phyloP scores from a whole-genome alignment of 2,113 vertebrate species.

The Stomatorhinus ivindoensis region DNA sequence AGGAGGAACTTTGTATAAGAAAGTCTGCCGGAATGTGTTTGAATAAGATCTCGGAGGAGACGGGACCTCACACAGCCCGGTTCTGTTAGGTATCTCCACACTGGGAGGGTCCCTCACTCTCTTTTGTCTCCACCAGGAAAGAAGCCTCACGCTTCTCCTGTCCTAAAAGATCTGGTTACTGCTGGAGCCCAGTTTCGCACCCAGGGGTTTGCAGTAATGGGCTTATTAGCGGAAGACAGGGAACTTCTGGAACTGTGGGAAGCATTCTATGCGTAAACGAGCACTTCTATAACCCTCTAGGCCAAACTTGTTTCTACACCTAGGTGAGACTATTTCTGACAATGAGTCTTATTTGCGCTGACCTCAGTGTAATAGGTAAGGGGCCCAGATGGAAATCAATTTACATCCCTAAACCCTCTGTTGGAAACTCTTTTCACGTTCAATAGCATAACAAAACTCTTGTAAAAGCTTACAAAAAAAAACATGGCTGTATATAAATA shows the following conservation, averaged over 20 bases:
- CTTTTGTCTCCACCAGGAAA: not conserved
- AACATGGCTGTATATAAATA: not conserved
- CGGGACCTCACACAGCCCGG: not conserved
- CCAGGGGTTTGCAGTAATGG: not conserved
- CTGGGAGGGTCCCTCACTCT: not conserved
- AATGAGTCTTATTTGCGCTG: not conserved
- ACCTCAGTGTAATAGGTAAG: not conserved
- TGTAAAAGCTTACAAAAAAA: not conserved
- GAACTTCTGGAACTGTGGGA: not conserved
- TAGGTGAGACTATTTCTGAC: not conserved
- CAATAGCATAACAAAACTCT: not conserved
- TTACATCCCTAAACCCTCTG: not conserved
- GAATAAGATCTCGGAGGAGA: not conserved
- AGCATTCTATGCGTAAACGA: not conserved
- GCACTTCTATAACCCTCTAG: not conserved
- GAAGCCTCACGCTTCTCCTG: not conserved
- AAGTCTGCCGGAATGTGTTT: not conserved
- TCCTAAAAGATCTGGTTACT: not conserved
- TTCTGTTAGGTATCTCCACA: not conserved
- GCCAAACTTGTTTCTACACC: not conserved
- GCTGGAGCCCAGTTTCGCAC: not conserved
- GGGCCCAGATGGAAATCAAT: not conserved
- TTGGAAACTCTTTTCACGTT: not conserved
- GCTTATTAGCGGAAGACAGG: not conserved
- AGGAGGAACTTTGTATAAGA: not conserved